Evolutionary conservation across 2,113 vertebrate species (phyloP), one percentile per base, ranked within the genome.

Genomic region (Chiloscyllium plagiosum): DNA sequence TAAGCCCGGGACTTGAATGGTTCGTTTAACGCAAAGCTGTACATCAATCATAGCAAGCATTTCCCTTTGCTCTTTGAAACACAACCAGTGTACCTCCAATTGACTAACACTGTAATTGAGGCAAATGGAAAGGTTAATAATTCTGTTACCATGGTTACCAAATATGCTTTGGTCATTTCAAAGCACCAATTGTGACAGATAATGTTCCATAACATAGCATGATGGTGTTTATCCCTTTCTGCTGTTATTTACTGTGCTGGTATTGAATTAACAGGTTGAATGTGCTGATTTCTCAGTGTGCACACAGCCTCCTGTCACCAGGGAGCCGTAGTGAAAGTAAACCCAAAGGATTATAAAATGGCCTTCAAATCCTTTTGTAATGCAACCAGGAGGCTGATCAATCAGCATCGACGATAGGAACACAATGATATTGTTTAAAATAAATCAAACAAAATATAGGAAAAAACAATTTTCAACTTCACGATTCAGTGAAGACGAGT

Each of bases 81-180:
- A 66, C 66, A 33, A 61, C 61, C 61, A 2, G 8, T 61, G 87
- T 17, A 61, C 13, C 12, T 56, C 61, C 89, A 37, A 68, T 93
- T 93, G 89, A 61, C 33, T 93, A 93, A 93, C 65, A 66, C 89
- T 42, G 89, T 37, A 93, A 93, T 93, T 65, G n/a, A 66, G 17
- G 89, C 89, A 93, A 90, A 66, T 68, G n/a, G 61, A 93, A 93
- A 68, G 61, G 89, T 93, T 66, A 66, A n/a, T 93, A 93, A 93
- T 93, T 93, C 89, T 42, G 61, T 93, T 68, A 68, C 89, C 89
- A 20, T 93, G 61, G 89, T 93, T 93, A 66, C 89, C 37, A 33
- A 66, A 33, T 65, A 93, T 19, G n/a, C 61, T 93, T 93, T 93
- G 65, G 61, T 93, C 89, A 93, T 66, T 93, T 3, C 13, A 17